phyloP scores from a whole-genome alignment of 2,888 invertebrate genomes.

The Chrysolina haemoptera region DNA sequence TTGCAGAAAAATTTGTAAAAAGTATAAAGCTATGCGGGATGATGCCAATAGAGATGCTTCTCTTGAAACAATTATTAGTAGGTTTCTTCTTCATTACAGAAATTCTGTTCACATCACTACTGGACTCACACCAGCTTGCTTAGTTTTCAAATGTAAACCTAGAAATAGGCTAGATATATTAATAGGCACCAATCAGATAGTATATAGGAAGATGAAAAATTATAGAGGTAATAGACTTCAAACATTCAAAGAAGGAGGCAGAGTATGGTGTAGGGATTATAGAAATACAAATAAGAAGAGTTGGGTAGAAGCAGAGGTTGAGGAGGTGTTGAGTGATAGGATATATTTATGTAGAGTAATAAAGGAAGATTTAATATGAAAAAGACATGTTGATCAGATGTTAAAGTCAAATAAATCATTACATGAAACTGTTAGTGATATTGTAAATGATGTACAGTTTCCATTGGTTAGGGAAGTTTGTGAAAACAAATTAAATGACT shows the following conservation, averaged over 20 bases:
- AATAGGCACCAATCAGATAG: not conserved
- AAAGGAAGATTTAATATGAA: constrained; percentile 25
- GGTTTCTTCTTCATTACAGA: constrained; percentile 2
- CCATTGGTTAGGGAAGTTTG: not conserved
- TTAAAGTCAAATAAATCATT: constrained; percentile 21
- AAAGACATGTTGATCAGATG: not conserved
- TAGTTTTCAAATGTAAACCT: constrained; percentile 27
- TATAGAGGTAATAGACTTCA: constrained; percentile 21
- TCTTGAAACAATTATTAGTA: not conserved
- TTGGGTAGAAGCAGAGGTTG: constrained; percentile 33
- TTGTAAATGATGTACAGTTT: not conserved
- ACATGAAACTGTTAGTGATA: not conserved
- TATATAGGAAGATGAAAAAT: not conserved
- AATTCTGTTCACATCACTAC: constrained; percentile 9
- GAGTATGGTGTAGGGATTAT: constrained; percentile 32
- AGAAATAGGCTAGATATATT: constrained; percentile 25
- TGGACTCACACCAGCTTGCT: constrained; percentile 13
- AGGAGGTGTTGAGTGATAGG: constrained; percentile 32
- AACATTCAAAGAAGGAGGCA: constrained; percentile 19
- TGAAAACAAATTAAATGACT: not conserved
- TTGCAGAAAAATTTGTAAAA: no score
- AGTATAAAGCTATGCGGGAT: no score
- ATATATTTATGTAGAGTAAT: constrained; percentile 29
- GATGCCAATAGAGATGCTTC: no score
- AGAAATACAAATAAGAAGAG: constrained; percentile 31